These are phyloP conservation scores for Mirza zaza DNA, from an alignment of 2,113 vertebrate genomes.

Conservation along the genomic window DNA sequence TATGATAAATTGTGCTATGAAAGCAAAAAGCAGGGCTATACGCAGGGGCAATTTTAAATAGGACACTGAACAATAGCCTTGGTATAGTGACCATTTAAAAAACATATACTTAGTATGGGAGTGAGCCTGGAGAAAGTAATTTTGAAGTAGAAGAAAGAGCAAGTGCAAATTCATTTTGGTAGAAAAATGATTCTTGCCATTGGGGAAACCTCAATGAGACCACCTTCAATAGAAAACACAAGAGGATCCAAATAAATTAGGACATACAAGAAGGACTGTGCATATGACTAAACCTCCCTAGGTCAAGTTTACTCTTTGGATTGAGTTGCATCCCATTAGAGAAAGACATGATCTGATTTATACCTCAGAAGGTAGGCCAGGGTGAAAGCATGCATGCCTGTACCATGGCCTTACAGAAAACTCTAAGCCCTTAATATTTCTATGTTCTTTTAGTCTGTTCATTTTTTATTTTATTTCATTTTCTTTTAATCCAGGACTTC, in stretches of 20 bases:
- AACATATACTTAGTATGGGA: not conserved
- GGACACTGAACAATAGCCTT: not conserved
- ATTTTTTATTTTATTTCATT: not conserved
- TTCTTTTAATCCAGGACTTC: not conserved
- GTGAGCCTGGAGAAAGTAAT: not conserved
- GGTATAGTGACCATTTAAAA: not conserved
- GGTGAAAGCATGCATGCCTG: not conserved
- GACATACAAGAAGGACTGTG: rapidly evolving
- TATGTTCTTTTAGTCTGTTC: not conserved
- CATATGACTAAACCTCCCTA: not conserved
- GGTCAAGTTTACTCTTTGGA: not conserved
- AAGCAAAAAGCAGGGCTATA: not conserved
- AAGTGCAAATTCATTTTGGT: not conserved
- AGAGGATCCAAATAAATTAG: not conserved
- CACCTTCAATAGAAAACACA: not conserved
- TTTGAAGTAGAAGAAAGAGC: not conserved
- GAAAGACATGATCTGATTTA: not conserved
- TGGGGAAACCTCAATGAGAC: not conserved
- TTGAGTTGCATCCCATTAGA: not conserved
- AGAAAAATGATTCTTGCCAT: not conserved
- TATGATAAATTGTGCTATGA: too few relatives aligned
- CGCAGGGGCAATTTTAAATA: not conserved
- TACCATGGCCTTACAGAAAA: not conserved
- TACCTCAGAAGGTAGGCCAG: not conserved
- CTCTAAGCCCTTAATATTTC: not conserved